These are phyloP conservation scores for Eudasyphora cyanicolor DNA, from an alignment of 2,888 invertebrate genomes.

Conservation along the genomic window DNA sequence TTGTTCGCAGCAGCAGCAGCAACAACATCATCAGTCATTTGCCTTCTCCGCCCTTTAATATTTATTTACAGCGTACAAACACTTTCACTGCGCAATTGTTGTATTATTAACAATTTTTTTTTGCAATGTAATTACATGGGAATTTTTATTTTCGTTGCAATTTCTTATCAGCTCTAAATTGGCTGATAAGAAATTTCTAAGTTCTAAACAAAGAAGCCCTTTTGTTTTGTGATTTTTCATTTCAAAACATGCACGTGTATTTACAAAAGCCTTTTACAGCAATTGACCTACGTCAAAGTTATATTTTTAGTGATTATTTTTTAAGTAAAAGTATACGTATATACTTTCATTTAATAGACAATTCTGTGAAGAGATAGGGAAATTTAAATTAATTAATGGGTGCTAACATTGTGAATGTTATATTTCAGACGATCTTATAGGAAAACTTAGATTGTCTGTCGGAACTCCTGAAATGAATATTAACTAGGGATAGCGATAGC, in stretches of 20 bases:
- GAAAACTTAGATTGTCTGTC: no score
- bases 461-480: no score
- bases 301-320: background rate
- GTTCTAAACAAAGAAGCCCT: slow-evolving; percentile 5
- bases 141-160: background rate
- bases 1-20: no score
- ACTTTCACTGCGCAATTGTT: slow-evolving; percentile 60
- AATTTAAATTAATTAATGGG: no score
- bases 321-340: background rate
- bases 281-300: slow-evolving; percentile 20
- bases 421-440: no score
- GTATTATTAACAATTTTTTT: slow-evolving; percentile 15
- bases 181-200: background rate
- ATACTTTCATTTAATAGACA: background rate
- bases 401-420: no score
- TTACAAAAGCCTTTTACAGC: background rate
- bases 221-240: background rate
- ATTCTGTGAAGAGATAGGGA: background rate
- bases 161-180: slow-evolving; percentile 3
- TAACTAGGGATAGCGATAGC: no score
- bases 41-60: slow-evolving; percentile 6
- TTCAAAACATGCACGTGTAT: background rate
- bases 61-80: slow-evolving; percentile 55
- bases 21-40: background rate
- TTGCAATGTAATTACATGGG: background rate